A percentile compares a stretch with the other conserved stretches of the same genome.
phyloP scores from a whole-genome alignment of 2,888 invertebrate species.

The Eurois occulta region DNA sequence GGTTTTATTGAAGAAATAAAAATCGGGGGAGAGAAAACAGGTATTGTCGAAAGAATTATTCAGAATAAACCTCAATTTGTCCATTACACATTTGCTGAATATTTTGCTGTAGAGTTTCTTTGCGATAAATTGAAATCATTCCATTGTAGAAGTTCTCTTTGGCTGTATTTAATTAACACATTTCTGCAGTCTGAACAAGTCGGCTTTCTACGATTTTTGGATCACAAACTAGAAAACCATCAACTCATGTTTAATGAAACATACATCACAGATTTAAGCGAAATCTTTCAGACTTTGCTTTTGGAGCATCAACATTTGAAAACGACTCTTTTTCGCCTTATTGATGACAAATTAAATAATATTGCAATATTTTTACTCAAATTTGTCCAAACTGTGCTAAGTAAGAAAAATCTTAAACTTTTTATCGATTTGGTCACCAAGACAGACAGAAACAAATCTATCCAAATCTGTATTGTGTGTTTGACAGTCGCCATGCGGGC shows the following conservation, averaged over 20 bases:
- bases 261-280: not conserved
- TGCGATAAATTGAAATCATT: slow-evolving; percentile 29
- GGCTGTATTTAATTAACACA: slow-evolving; percentile 38
- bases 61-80: slow-evolving; percentile 50
- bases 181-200: slow-evolving; percentile 25
- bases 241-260: slow-evolving; percentile 22
- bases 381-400: slow-evolving; percentile 8
- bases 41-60: slow-evolving; percentile 48
- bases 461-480: slow-evolving; percentile 19
- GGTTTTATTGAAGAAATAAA: slow-evolving; percentile 31
- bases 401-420: slow-evolving; percentile 5
- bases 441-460: not conserved
- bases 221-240: slow-evolving; percentile 36
- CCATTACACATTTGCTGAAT: slow-evolving; percentile 61
- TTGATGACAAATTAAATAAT: not conserved
- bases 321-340: not conserved
- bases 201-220: slow-evolving; percentile 38
- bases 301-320: not conserved
- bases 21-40: slow-evolving; percentile 56
- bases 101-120: slow-evolving; percentile 58
- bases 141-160: slow-evolving; percentile 17
- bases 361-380: slow-evolving; percentile 23
- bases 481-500: slow-evolving; percentile 15
- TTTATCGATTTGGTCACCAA: slow-evolving; percentile 15
- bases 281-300: slow-evolving; percentile 13